Percentiles rank a stretch among this genome's conserved stretches.
These are phyloP conservation scores for Calephelis perditalis DNA, from an alignment of 2,888 invertebrate genomes.

Conservation along the genomic window DNA sequence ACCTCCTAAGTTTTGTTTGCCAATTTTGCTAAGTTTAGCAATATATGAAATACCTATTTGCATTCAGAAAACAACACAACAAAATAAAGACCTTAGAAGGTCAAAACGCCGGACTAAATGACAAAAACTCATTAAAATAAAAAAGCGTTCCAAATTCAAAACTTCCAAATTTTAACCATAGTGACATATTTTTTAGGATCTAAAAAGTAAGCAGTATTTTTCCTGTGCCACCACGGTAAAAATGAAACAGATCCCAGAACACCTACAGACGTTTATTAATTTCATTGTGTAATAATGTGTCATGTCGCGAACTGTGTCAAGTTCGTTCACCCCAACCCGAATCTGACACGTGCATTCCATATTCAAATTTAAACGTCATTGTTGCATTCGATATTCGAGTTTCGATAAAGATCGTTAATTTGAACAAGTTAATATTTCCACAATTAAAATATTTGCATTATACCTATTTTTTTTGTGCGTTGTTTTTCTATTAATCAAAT, in stretches of 20 bases:
- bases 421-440: not conserved
- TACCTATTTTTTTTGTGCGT: not conserved
- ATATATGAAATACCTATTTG: too few relatives aligned
- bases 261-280: slow-evolving; percentile 32
- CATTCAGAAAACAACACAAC: too few relatives aligned
- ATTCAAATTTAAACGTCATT: slow-evolving; percentile 27
- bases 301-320: slow-evolving; percentile 59
- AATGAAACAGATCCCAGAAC: slow-evolving; percentile 5
- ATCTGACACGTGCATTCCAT: slow-evolving; percentile 52
- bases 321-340: slow-evolving; percentile 56
- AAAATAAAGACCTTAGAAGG: too few relatives aligned
- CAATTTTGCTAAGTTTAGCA: too few relatives aligned
- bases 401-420: too few relatives aligned
- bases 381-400: slow-evolving; percentile 18
- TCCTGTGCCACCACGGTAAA: not conserved
- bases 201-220: too few relatives aligned
- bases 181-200: slow-evolving; percentile 1
- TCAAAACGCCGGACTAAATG: too few relatives aligned
- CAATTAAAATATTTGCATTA: not conserved
- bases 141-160: too few relatives aligned
- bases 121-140: too few relatives aligned
- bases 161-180: too few relatives aligned
- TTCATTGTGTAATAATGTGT: slow-evolving; percentile 43
- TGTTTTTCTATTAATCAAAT: too few relatives aligned
- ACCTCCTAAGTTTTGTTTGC: too few relatives aligned